Base-by-base conservation (phyloP, 1,140 invertebrate species). In the Notospermus geniculatus region DNA sequence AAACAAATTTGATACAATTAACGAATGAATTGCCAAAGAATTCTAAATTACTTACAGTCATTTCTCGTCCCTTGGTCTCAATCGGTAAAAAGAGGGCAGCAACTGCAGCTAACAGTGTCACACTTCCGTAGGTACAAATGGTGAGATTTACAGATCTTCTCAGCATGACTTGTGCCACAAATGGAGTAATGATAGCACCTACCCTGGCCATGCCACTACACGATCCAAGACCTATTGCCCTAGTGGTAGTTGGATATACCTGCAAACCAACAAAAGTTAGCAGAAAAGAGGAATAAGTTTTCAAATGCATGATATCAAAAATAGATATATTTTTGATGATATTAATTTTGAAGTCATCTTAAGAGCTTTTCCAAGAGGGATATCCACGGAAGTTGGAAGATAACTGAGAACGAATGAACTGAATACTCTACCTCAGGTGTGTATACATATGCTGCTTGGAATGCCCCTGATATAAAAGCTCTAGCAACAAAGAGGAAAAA, bases 371-470 rank as follows among this genome's bases (percentile, higher is more conserved):
- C n/a, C 11, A 43, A 43, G 11, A n/a, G n/a, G n/a, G n/a, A n/a
- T n/a, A n/a, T n/a, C n/a, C n/a, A n/a, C n/a, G n/a, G n/a, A n/a
- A n/a, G n/a, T n/a, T n/a, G n/a, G n/a, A n/a, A n/a, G n/a, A n/a
- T n/a, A n/a, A n/a, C n/a, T n/a, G n/a, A n/a, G n/a, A 53, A 19
- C 17, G 54, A 5, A 15, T 19, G 30, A 50, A 50, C n/a, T 5
- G 4, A n/a, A 23, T 4, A 7, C 9, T n/a, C n/a, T 50, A 94
- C 90, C 85, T 95, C 93, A 22, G 93, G 93, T 15, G 93, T 95
- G 71, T 96, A 96, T 11, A 95, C 91, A 74, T 95, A 95, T 0
- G 91, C 91, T 1, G 92, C 92, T 85, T 95, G 92, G 75, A 96
- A 96, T 1, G 94, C 87, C 1, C 92, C 92, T 29, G 92, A 93